Percentiles rank a stretch among this genome's conserved stretches.
phyloP scores from a whole-genome alignment of 1,140 invertebrate species.

The Cotesia typhae region DNA sequence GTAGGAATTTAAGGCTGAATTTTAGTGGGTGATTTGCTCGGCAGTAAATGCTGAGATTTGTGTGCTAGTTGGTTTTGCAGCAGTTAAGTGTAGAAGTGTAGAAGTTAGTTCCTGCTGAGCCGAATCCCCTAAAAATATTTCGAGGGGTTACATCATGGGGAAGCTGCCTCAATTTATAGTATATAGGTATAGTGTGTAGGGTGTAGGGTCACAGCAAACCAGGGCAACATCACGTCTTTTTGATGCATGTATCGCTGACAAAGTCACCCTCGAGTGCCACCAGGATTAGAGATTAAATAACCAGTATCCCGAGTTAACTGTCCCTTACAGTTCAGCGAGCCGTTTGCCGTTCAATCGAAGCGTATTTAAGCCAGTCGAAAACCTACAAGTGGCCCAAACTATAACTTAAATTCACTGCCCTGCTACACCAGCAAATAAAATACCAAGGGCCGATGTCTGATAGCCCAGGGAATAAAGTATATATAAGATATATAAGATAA shows the following conservation, averaged over 20 bases:
- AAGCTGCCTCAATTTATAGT: no score
- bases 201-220: no score
- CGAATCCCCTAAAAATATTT: neutral
- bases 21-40: slow-evolving; percentile 11
- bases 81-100: neutral
- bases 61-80: slow-evolving; percentile 1
- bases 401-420: neutral
- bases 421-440: neutral
- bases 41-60: slow-evolving; percentile 12
- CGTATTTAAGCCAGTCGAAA: slow-evolving; percentile 1
- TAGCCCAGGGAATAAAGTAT: neutral
- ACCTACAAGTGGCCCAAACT: neutral
- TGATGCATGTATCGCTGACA: slow-evolving; percentile 49
- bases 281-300: slow-evolving; percentile 66
- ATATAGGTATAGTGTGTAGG: no score
- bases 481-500: no score
- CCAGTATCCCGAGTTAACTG: slow-evolving; percentile 55
- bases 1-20: neutral
- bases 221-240: neutral
- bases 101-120: neutral
- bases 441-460: neutral
- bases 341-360: neutral
- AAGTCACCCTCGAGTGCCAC: slow-evolving; percentile 62
- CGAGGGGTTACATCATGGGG: neutral
- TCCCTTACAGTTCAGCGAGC: slow-evolving; percentile 39